These are phyloP conservation scores for Plutella xylostella DNA, from an alignment of 2,888 invertebrate genomes.

Conservation along the genomic window DNA sequence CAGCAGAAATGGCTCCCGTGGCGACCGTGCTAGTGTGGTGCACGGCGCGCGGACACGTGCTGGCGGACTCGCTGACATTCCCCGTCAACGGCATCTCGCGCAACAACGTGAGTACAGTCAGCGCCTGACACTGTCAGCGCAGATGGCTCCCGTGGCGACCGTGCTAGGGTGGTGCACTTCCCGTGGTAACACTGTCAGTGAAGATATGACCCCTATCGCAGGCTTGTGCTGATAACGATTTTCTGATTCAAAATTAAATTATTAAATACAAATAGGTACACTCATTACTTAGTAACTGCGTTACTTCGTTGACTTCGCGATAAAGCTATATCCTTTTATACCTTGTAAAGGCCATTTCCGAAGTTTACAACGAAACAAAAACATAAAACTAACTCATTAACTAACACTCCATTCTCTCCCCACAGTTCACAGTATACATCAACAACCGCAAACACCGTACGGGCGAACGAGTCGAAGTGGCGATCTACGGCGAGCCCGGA, in stretches of 20 bases:
- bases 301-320: too few species aligned
- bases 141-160: constrained; percentile 76
- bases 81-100: constrained; percentile 95
- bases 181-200: too few species aligned
- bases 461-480: constrained; percentile 92
- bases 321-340: too few species aligned
- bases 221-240: not conserved
- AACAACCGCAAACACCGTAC: constrained; percentile 95
- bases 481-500: constrained; percentile 93
- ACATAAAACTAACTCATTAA: not conserved
- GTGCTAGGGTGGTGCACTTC: constrained; percentile 90
- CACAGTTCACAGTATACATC: constrained; percentile 82
- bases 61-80: constrained; percentile 95
- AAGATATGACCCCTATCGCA: too few species aligned
- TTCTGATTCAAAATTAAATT: not conserved
- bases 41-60: constrained; percentile 85
- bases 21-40: constrained; percentile 92
- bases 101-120: constrained; percentile 76
- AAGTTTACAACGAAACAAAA: too few species aligned
- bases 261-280: not conserved
- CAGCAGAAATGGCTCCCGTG: constrained; percentile 93
- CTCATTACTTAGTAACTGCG: not conserved
- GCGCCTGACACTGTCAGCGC: too few species aligned
- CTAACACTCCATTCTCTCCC: not conserved
- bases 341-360: too few species aligned